Conservation (phyloP, 1,140 invertebrate genomes). For the Choristoneura fumiferana region DNA sequence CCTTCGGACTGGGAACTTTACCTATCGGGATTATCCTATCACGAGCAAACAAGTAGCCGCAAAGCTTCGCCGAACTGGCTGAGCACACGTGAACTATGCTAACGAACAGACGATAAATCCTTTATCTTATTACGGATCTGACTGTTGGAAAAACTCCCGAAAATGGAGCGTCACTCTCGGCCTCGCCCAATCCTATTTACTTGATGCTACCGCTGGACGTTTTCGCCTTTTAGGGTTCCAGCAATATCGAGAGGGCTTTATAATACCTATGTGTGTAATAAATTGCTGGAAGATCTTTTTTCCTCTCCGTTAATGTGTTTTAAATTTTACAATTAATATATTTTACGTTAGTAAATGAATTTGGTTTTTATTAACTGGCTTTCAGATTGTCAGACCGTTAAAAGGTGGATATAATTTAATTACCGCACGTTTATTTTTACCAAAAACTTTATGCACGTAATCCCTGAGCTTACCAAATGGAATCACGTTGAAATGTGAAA, state of each 20-base stretch:
- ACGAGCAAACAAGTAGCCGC: conserved; percentile 59
- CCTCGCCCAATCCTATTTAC: conserved; percentile 36
- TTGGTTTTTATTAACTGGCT: too few relatives aligned
- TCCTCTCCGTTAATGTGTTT: too few relatives aligned
- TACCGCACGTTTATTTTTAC: not conserved
- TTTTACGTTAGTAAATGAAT: too few relatives aligned
- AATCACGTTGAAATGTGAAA: conserved; percentile 4
- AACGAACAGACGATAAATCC: conserved; percentile 73
- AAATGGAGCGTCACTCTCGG: conserved; percentile 24
- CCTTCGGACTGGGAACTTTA: conserved; percentile 43
- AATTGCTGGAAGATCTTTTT: too few relatives aligned
- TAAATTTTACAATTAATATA: too few relatives aligned
- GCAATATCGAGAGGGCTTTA: not conserved
- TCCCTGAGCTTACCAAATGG: not conserved
- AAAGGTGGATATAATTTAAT: not conserved
- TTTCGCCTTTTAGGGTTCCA: conserved; percentile 14
- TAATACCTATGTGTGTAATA: too few relatives aligned
- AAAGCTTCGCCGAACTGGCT: conserved; percentile 44
- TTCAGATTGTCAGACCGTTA: too few relatives aligned
- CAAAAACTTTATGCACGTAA: not conserved
- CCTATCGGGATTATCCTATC: conserved; percentile 61
- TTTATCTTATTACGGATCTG: conserved; percentile 68
- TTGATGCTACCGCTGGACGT: conserved; percentile 1
- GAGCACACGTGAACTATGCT: conserved; percentile 58
- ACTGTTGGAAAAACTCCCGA: conserved; percentile 25